Conservation (phyloP, 2,888 invertebrate species). For the Stenodema calcarata region DNA sequence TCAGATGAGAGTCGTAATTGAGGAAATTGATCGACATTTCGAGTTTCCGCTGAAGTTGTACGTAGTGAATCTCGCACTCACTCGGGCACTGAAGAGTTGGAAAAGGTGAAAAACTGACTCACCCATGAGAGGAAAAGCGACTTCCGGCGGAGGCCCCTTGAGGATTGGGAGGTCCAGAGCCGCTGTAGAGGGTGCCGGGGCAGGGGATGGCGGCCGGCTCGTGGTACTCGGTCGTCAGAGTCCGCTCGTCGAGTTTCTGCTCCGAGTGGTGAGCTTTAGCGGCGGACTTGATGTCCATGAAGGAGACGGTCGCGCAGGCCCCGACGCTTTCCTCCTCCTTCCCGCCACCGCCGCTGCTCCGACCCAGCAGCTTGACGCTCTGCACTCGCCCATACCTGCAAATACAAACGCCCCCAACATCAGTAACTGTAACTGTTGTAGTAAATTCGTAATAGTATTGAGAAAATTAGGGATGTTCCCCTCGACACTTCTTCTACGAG, state of each 20-base stretch:
- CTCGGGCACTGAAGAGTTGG: background rate
- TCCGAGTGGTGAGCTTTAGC: conserved; percentile 91
- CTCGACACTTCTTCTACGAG: too few relatives aligned
- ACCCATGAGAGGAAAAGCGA: conserved; percentile 49
- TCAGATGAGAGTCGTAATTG: too few relatives aligned
- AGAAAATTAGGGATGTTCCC: too few relatives aligned
- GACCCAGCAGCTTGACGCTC: conserved; percentile 72
- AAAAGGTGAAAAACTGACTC: conserved; percentile 7
- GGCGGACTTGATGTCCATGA: conserved; percentile 96
- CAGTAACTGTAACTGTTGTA: background rate
- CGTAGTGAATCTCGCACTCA: background rate
- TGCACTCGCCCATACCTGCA: conserved; percentile 96
- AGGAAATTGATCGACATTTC: too few relatives aligned
- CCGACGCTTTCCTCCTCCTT: conserved; percentile 67
- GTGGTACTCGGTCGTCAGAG: conserved; percentile 89
- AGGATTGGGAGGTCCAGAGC: conserved; percentile 40
- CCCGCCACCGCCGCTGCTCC: conserved; percentile 65
- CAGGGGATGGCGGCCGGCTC: conserved; percentile 78
- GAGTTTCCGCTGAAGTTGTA: too few relatives aligned
- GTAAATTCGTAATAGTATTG: too few relatives aligned
- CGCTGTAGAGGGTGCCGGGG: conserved; percentile 49
- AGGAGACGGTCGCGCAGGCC: conserved; percentile 88
- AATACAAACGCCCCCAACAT: conserved; percentile 55
- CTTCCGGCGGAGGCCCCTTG: conserved; percentile 46
- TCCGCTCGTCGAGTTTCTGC: conserved; percentile 85